Percentiles rank a stretch among this genome's conserved stretches.
Conservation (phyloP, 2,113 vertebrate genomes). For the Hyperopisus bebe region DNA sequence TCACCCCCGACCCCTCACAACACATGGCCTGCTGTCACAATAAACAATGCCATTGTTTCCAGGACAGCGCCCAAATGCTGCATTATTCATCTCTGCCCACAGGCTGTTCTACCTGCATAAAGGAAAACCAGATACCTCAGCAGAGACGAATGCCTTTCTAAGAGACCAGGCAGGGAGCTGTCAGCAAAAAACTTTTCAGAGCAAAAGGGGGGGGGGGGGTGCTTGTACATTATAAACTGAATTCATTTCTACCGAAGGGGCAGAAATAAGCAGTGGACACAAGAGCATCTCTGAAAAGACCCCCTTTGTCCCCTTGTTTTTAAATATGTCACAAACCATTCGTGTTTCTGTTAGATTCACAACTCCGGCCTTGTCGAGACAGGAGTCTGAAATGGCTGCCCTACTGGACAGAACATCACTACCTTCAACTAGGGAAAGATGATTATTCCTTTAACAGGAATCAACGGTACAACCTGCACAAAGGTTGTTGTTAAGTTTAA, state of each 20-base stretch:
- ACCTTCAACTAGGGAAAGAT: background rate
- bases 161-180: background rate
- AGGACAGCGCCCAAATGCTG: background rate
- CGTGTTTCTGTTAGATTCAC: background rate
- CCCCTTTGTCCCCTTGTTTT: background rate
- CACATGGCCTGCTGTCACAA: background rate
- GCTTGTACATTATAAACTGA: background rate
- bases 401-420: background rate
- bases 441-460: background rate
- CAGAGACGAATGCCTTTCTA: constrained; percentile 13
- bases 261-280: background rate
- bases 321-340: background rate
- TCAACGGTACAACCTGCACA: background rate
- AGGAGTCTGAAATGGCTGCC: no score
- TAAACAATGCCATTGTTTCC: constrained; percentile 15
- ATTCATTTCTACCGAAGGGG: background rate
- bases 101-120: background rate
- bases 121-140: constrained; percentile 25
- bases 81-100: constrained; percentile 19
- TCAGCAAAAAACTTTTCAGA: constrained; percentile 2
- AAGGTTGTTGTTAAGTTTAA: background rate
- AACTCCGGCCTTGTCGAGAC: background rate
- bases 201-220: background rate
- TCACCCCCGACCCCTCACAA: background rate
- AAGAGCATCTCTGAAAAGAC: background rate